Conservation (phyloP, 2,797 vertebrate genomes). For the Cetoscarus ocellatus region DNA sequence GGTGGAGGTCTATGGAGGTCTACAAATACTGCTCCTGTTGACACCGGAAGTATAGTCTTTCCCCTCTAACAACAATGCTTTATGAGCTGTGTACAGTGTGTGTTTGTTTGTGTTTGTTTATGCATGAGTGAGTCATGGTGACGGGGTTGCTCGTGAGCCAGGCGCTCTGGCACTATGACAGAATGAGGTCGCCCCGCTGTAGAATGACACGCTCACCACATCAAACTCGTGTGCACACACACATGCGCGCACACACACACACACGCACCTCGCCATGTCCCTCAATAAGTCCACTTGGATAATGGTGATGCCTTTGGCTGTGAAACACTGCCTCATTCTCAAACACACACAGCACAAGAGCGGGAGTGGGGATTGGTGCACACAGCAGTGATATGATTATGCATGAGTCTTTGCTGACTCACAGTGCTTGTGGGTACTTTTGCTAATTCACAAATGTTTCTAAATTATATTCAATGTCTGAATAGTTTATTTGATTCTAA, state of each 20-base stretch:
- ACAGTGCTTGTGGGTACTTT: conserved; percentile 26
- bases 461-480: conserved; percentile 16
- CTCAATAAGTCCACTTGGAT: conserved; percentile 67
- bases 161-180: conserved; percentile 81
- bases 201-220: conserved; percentile 78
- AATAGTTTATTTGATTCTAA: conserved; percentile 18
- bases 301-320: conserved; percentile 68
- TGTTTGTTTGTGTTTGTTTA: conserved; percentile 67
- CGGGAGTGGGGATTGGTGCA: conserved; percentile 22
- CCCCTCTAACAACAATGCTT: conserved; percentile 24
- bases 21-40: conserved; percentile 31
- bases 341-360: conserved; percentile 32
- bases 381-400: conserved; percentile 37
- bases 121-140: conserved; percentile 76
- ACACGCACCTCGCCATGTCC: conserved; percentile 37
- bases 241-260: conserved; percentile 21
- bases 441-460: conserved; percentile 26
- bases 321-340: conserved; percentile 62
- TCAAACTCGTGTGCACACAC: conserved; percentile 45
- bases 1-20: background rate
- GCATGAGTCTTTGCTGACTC: conserved; percentile 29
- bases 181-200: conserved; percentile 83
- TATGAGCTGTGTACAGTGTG: conserved; percentile 42
- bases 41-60: conserved; percentile 32
- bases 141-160: conserved; percentile 72